Conservation (phyloP, 2,888 invertebrate species). For the Leucophenga maculata region DNA sequence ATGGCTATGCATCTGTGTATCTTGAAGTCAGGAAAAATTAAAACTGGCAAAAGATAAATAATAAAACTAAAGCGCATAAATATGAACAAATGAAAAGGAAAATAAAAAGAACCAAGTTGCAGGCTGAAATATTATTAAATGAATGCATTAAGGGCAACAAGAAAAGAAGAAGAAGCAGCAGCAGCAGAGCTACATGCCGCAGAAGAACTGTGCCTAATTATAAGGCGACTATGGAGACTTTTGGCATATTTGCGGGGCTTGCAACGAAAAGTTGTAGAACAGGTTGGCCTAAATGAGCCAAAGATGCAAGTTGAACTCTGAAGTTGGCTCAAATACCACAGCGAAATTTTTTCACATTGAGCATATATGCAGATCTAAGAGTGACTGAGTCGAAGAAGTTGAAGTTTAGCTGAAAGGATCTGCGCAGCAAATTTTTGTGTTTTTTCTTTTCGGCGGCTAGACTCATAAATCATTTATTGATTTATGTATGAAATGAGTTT, state of each 20-base stretch:
- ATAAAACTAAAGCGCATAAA: constrained; percentile 41
- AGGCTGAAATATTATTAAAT: constrained; percentile 67
- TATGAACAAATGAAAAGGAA: constrained; percentile 34
- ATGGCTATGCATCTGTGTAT: constrained; percentile 4
- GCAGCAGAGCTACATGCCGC: constrained; percentile 10
- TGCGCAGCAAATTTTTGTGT: background rate
- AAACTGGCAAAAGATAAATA: constrained; percentile 67
- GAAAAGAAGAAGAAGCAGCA: constrained; percentile 31
- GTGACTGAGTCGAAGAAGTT: background rate
- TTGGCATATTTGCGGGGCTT: constrained; percentile 40
- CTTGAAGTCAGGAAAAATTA: constrained; percentile 54
- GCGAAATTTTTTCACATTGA: constrained; percentile 12
- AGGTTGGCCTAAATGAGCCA: constrained; percentile 30
- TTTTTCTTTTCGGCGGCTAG: constrained; percentile 37
- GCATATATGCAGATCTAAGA: constrained; percentile 20
- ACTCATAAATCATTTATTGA: constrained; percentile 62
- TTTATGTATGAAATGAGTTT: constrained; percentile 62
- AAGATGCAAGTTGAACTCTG: constrained; percentile 34
- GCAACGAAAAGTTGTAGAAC: constrained; percentile 14
- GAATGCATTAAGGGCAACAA: constrained; percentile 62
- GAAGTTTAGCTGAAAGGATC: background rate
- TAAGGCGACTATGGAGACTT: constrained; percentile 50
- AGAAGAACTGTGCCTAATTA: constrained; percentile 61
- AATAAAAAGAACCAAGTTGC: constrained; percentile 62
- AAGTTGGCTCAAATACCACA: background rate